Conservation (phyloP, 2,113 vertebrate genomes). For the Nicator chloris region DNA sequence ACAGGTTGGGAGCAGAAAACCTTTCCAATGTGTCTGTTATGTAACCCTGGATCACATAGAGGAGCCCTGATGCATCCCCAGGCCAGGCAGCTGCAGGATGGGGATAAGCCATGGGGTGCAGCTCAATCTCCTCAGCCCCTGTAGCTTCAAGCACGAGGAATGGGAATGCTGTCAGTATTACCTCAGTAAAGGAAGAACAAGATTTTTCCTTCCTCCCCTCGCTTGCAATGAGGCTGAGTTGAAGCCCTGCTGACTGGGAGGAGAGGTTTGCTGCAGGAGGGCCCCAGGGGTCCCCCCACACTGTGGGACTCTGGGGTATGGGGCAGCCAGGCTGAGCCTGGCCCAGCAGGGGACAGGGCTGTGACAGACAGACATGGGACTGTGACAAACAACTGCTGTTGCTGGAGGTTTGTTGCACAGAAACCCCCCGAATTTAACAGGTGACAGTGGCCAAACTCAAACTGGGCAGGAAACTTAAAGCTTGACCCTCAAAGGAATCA, state of each 20-base stretch:
- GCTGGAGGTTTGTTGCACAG: not conserved
- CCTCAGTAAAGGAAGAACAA: not conserved
- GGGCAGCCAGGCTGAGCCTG: not conserved
- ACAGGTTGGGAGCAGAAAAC: not conserved
- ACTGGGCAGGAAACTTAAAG: not conserved
- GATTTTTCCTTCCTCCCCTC: not conserved
- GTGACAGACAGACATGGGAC: accelerated
- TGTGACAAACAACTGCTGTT: not conserved
- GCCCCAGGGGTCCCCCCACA: not conserved
- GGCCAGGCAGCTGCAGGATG: not conserved
- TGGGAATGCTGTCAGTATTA: accelerated
- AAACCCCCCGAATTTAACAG: slow-evolving; percentile 33
- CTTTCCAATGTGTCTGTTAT: not conserved
- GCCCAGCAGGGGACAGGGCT: not conserved
- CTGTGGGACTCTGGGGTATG: accelerated
- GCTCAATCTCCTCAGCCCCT: not conserved
- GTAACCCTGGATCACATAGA: not conserved
- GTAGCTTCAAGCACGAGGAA: not conserved
- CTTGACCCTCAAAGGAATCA: not conserved
- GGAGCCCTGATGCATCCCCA: not conserved
- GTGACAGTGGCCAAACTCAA: slow-evolving; percentile 44
- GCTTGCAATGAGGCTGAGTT: not conserved
- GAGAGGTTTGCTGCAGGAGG: not conserved
- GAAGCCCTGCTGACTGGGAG: not conserved
- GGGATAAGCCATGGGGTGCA: not conserved